These are phyloP conservation scores for Nestor notabilis DNA, from an alignment of 2,113 vertebrate species.

Conservation along the genomic window DNA sequence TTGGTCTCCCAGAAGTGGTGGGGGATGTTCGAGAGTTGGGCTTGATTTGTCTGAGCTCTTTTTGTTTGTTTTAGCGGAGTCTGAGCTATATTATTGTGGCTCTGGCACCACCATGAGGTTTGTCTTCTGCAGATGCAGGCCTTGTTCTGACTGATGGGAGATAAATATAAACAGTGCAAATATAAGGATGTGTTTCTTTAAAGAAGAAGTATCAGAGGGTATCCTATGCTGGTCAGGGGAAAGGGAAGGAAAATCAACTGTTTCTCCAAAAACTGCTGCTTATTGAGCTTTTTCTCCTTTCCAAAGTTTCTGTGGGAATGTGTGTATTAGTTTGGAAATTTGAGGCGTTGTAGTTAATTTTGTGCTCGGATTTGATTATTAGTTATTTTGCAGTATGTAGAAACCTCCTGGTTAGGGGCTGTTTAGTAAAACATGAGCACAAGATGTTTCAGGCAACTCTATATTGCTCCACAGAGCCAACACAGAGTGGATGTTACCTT, in stretches of 20 bases:
- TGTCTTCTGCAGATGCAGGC: background rate
- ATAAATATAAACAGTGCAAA: background rate
- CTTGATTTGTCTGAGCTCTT: background rate
- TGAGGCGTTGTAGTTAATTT: background rate
- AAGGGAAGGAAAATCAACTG: background rate
- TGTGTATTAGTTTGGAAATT: background rate
- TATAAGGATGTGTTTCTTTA: background rate
- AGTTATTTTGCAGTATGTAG: background rate
- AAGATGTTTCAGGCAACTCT: background rate
- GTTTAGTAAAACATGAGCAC: background rate
- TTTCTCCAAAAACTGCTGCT: background rate
- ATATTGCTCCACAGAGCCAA: constrained; percentile 2
- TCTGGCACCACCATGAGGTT: background rate
- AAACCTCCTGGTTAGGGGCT: background rate
- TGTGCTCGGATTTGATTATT: background rate
- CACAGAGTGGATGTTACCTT: background rate
- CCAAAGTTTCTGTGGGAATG: background rate
- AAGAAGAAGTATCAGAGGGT: background rate
- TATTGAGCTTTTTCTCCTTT: background rate
- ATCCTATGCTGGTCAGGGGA: background rate
- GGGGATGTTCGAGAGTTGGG: background rate
- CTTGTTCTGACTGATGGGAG: background rate
- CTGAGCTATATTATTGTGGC: rapidly evolving
- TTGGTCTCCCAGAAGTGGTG: background rate
- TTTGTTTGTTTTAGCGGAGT: background rate